A percentile compares a stretch with the other conserved stretches of the same genome.
Conservation (phyloP, 1,140 invertebrate species). For the Drosophila takahashii region DNA sequence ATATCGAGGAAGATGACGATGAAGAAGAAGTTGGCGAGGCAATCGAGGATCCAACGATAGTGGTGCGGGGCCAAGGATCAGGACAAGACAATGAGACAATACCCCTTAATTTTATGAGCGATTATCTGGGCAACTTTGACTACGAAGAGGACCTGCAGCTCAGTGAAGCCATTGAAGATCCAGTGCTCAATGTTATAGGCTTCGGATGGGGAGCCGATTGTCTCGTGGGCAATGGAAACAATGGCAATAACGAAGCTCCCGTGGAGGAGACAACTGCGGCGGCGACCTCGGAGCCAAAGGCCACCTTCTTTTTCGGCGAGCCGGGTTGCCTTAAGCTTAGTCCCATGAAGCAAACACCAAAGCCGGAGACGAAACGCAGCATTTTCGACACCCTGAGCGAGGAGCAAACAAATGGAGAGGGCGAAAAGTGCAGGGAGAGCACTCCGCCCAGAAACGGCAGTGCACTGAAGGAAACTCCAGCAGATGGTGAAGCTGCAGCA, state of each 20-base stretch:
- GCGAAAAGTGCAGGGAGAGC: slow-evolving; percentile 8
- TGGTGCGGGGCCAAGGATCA: slow-evolving; percentile 90
- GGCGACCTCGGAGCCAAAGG: slow-evolving; percentile 69
- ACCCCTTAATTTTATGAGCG: neutral
- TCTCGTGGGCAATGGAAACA: slow-evolving; percentile 85
- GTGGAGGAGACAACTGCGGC: slow-evolving; percentile 16
- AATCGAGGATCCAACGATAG: slow-evolving; percentile 91
- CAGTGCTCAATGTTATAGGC: slow-evolving; percentile 89
- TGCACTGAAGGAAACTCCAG: slow-evolving; percentile 7
- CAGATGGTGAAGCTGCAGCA: neutral
- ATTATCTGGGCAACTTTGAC: slow-evolving; percentile 14
- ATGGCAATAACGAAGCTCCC: slow-evolving; percentile 59
- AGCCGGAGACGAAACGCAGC: slow-evolving; percentile 63
- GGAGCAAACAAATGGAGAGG: slow-evolving; percentile 69
- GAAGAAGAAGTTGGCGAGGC: slow-evolving; percentile 89
- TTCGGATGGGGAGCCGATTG: slow-evolving; percentile 90
- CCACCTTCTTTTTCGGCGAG: slow-evolving; percentile 85
- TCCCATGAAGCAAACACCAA: slow-evolving; percentile 70
- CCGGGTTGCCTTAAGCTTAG: slow-evolving; percentile 84
- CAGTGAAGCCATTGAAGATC: slow-evolving; percentile 90
- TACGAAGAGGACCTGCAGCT: slow-evolving; percentile 84
- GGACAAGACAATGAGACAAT: slow-evolving; percentile 88
- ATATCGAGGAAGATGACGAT: slow-evolving; percentile 87
- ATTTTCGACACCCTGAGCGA: slow-evolving; percentile 63
- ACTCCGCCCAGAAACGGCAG: slow-evolving; percentile 10